Evolutionary conservation across 2,888 invertebrate species (phyloP).

Genomic region (Marronus borbonicus): DNA sequence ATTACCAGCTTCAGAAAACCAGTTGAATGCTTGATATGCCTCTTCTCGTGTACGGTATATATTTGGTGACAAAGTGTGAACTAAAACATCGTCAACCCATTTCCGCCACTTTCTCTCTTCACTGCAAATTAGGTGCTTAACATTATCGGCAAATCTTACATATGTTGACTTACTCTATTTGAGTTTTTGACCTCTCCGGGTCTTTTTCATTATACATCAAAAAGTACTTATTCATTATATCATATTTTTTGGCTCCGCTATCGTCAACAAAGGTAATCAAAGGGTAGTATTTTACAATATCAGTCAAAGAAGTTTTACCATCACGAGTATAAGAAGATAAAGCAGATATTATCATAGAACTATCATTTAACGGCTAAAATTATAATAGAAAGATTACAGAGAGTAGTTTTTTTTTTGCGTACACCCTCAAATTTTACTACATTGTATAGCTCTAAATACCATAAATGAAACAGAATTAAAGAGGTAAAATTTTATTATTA

Average conservation of each 20-base stretch:
- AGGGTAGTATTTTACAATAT: conserved; percentile 86
- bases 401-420: too few species aligned
- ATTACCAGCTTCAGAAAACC: conserved; percentile 94
- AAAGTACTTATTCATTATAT: conserved; percentile 91
- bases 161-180: conserved; percentile 72
- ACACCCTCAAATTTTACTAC: too few species aligned
- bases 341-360: conserved; percentile 93
- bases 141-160: not conserved
- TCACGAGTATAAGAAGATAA: conserved; percentile 84
- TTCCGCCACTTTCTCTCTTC: conserved; percentile 95
- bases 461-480: too few species aligned
- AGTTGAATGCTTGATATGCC: conserved; percentile 91
- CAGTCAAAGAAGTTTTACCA: conserved; percentile 74
- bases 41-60: conserved; percentile 91
- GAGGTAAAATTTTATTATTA: too few species aligned
- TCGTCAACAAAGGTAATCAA: conserved; percentile 79
- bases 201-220: conserved; percentile 82
- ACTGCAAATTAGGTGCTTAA: conserved; percentile 70
- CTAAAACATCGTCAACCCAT: conserved; percentile 94
- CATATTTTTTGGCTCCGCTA: conserved; percentile 78
- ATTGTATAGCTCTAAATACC: too few species aligned
- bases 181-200: conserved; percentile 51
- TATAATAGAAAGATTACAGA: not conserved
- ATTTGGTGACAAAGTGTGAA: conserved; percentile 96
- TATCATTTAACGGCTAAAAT: conserved; percentile 89